Conservation (phyloP, 2,113 vertebrate species). For the Nestor notabilis region DNA sequence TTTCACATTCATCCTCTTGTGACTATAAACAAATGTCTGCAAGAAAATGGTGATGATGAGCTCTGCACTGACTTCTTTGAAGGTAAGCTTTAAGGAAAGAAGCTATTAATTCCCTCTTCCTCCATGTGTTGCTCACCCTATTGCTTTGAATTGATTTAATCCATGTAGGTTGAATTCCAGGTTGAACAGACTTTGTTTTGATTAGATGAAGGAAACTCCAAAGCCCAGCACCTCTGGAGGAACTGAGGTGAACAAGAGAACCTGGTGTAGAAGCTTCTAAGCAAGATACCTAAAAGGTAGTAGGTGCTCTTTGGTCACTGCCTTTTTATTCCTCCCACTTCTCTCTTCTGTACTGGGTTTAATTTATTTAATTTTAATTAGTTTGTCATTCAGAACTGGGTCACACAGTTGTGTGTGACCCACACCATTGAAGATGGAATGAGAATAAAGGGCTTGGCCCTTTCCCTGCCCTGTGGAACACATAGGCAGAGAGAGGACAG, state of each 20-base stretch:
- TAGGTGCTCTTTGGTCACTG: neutral
- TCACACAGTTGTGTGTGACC: neutral
- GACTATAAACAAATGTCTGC: slow-evolving; percentile 43
- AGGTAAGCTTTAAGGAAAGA: slow-evolving; percentile 55
- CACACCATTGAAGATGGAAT: neutral
- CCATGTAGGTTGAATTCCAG: neutral
- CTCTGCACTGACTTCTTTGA: slow-evolving; percentile 18
- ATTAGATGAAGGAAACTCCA: neutral
- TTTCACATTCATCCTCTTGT: neutral
- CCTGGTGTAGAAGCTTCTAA: neutral
- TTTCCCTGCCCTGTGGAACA: neutral
- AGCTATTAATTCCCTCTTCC: slow-evolving; percentile 32
- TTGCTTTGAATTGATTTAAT: slow-evolving; percentile 31
- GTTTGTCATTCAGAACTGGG: neutral
- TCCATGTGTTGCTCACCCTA: neutral
- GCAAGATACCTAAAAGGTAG: neutral
- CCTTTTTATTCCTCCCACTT: neutral
- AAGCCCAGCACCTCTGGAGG: neutral
- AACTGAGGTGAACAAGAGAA: neutral
- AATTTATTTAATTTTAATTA: neutral
- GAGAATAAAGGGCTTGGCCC: neutral
- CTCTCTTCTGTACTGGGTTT: neutral
- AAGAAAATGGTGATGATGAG: neutral
- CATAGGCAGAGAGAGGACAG: neutral
- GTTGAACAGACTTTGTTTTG: neutral